Conservation (phyloP, 2,113 vertebrate species). For the Cephalopholis sonnerati region DNA sequence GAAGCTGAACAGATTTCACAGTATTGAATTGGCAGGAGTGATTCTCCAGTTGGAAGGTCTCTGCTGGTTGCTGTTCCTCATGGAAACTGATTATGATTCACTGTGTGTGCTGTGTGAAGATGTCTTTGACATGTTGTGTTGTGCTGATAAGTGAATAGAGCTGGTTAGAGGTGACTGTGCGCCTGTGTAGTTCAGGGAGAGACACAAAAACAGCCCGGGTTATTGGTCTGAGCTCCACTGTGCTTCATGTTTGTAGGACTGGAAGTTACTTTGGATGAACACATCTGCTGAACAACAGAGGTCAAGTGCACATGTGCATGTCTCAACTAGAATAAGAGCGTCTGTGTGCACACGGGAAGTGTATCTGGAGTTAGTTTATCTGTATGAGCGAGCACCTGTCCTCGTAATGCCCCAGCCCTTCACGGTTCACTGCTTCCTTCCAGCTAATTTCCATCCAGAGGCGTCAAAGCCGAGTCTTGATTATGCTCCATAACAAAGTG, state of each 20-base stretch:
- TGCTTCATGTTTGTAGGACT: constrained; percentile 5
- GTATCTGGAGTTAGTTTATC: constrained; percentile 63
- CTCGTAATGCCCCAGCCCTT: constrained; percentile 70
- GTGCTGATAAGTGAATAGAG: background rate
- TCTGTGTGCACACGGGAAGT: constrained; percentile 26
- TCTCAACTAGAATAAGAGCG: background rate
- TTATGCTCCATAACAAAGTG: constrained; percentile 77
- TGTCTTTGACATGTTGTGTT: background rate
- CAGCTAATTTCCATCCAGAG: constrained; percentile 74
- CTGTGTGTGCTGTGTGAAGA: background rate
- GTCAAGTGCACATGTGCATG: constrained; percentile 19
- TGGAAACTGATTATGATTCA: background rate
- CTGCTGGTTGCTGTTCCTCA: background rate
- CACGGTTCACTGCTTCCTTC: constrained; percentile 73
- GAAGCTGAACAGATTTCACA: background rate
- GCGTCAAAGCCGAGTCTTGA: constrained; percentile 68
- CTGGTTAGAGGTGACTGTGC: background rate
- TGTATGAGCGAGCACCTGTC: constrained; percentile 68
- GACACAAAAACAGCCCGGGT: background rate
- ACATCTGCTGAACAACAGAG: constrained; percentile 12
- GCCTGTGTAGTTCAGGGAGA: background rate
- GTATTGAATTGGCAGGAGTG: background rate
- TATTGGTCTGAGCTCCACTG: background rate
- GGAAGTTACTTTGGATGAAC: background rate
- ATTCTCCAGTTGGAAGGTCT: background rate